Evolutionary conservation across 2,888 invertebrate genomes (phyloP), one percentile per base, ranked within the genome.

Genomic region (Ctena decussata): DNA sequence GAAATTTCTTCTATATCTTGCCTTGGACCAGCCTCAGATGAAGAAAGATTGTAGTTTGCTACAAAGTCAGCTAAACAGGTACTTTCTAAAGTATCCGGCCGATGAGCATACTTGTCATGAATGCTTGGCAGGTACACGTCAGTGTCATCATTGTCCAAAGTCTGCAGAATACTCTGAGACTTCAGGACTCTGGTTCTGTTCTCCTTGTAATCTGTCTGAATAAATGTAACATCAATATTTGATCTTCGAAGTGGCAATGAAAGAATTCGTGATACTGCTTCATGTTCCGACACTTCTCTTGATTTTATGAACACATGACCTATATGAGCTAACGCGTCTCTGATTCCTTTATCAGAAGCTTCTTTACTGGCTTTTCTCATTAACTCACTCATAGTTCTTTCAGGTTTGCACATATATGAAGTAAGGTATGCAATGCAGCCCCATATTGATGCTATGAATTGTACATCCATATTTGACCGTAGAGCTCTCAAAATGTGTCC

Each of bases 281-380:
- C 85, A 85, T 83, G 87, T 21, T 87, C 72, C 35, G 85, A 85
- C 0, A 78, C 80, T 81, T 87, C 87, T 78, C 83, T 74, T 5
- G 73, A 75, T 60, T 87, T 87, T 41, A 69, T 71, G 11, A 83
- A 53, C 2, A 46, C 53, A 60, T 85, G 77, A 24, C 57, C 80
- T 39, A 87, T 85, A n/a, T 74, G 46, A 39, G 80, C 37, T 57
- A 85, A 71, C 27, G 74, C 75, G 8, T 80, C 82, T 46, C 70
- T 75, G 18, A 81, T 65, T n/a, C 27, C 39, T 35, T 83, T 60
- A 30, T 82, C 76, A 39, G 71, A 37, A 15, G 85, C 77, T 53
- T 87, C 87, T 77, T 87, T 87, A 41, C 82, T 49, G 6, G 82
- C 80, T 65, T 87, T 87, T 69, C 49, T 70, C 81, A 87, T 87